Evolutionary conservation across 2,797 vertebrate species (phyloP).

Genomic region (Masticophis lateralis): DNA sequence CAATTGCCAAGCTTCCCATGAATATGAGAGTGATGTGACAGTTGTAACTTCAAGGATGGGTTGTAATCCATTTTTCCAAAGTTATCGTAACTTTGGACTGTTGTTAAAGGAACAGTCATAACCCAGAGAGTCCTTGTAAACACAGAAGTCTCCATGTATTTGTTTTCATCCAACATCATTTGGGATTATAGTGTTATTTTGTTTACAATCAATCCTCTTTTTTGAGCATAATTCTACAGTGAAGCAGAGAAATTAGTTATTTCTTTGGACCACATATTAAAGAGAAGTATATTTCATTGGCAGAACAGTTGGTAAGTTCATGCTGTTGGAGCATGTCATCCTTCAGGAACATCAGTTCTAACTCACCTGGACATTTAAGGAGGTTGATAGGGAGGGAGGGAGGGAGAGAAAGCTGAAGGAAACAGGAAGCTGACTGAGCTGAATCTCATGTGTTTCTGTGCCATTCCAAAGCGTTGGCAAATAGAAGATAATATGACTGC

Average conservation of each 20-base stretch:
- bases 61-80: background rate
- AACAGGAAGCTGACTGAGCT: background rate
- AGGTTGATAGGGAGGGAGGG: background rate
- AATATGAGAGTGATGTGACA: background rate
- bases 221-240: background rate
- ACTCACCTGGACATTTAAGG: background rate
- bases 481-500: constrained; percentile 38
- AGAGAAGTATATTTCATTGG: background rate
- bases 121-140: background rate
- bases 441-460: background rate
- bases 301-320: constrained; percentile 2
- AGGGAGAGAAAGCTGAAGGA: background rate
- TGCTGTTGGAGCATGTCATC: background rate
- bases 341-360: background rate
- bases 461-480: constrained; percentile 27
- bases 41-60: background rate
- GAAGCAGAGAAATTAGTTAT: background rate
- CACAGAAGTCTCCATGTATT: background rate
- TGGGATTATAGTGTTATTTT: background rate
- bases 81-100: background rate
- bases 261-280: background rate
- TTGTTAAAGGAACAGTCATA: background rate
- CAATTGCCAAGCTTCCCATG: background rate
- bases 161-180: background rate
- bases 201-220: background rate